Evolutionary conservation across 2,113 vertebrate species (phyloP), one percentile per base, ranked within the genome.

Genomic region (Ammodytes marinus): DNA sequence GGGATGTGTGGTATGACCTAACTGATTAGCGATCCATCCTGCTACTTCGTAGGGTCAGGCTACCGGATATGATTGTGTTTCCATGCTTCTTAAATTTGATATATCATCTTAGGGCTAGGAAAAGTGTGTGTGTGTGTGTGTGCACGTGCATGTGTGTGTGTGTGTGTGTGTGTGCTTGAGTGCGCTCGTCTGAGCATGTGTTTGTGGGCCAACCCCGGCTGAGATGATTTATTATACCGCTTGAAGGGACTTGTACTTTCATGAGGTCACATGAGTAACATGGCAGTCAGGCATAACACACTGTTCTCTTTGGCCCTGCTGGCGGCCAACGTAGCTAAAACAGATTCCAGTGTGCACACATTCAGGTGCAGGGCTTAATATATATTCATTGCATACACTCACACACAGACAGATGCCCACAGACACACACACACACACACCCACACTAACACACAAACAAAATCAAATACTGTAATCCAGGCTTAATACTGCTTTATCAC

Each of bases 201-300:
- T 73, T 27, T 78, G 63, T 64, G 75, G 83, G 69, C 72, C 87
- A 74, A 68, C 65, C 77, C 52, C 3, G 64, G 73, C 89, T 59
- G 42, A 1, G 11, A 55, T 93, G 91, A 94, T 93, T 93, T 93
- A 91, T 94, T 91, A 91, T 27, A 77, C 63, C 4, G 85, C 91
- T 92, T 69, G 78, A 74, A 88, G 90, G 88, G 88, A 85, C 83
- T 66, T 74, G 86, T 83, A 69, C 84, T 80, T 90, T 85, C 82
- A 86, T 72, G 87, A 85, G 87, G 90, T 86, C 91, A 93, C 87
- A 84, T 63, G 81, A 85, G 79, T 46, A 85, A 85, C 85, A 82
- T 81, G 86, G 88, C 91, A 84, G 84, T 63, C 79, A 69, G 83
- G 83, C 85, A 50, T 54, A 78, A 74, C 78, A 45, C 72, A 40